Evolutionary conservation across 1,140 invertebrate genomes (phyloP).

Genomic region (Saccostrea glomerata): DNA sequence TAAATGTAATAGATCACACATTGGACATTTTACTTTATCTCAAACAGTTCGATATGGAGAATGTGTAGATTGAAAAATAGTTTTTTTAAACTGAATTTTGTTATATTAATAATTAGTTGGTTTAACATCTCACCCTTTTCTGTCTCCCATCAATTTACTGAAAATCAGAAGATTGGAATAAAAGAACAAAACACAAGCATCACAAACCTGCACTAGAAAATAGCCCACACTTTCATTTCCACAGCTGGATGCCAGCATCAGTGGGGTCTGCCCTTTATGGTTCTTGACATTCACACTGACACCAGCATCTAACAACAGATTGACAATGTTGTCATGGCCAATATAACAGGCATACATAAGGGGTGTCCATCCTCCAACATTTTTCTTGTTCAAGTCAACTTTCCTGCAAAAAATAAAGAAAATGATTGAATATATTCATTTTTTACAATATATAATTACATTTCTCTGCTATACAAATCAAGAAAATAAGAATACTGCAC

Average conservation of each 20-base stretch:
- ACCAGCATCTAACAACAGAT: constrained; percentile 77
- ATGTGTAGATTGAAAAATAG: too few species aligned
- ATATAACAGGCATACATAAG: constrained; percentile 82
- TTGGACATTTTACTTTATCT: too few species aligned
- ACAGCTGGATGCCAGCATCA: constrained; percentile 81
- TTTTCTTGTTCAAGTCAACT: constrained; percentile 73
- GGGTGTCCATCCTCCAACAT: constrained; percentile 80
- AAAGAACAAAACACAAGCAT: neutral
- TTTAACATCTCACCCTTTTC: too few species aligned
- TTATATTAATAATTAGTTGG: too few species aligned
- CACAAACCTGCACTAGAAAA: constrained; percentile 64
- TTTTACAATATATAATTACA: too few species aligned
- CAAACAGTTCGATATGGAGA: too few species aligned
- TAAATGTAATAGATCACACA: too few species aligned
- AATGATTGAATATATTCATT: too few species aligned
- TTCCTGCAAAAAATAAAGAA: constrained; percentile 58
- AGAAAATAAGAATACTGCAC: neutral
- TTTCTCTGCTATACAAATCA: too few species aligned
- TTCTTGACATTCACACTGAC: constrained; percentile 78
- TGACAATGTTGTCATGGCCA: constrained; percentile 80
- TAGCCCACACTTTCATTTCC: constrained; percentile 79
- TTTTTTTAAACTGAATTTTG: too few species aligned
- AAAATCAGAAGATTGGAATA: neutral
- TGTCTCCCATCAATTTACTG: too few species aligned
- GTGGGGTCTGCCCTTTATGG: constrained; percentile 78